These are phyloP conservation scores for Anabas testudineus DNA, from an alignment of 2,797 vertebrate genomes.

Conservation along the genomic window DNA sequence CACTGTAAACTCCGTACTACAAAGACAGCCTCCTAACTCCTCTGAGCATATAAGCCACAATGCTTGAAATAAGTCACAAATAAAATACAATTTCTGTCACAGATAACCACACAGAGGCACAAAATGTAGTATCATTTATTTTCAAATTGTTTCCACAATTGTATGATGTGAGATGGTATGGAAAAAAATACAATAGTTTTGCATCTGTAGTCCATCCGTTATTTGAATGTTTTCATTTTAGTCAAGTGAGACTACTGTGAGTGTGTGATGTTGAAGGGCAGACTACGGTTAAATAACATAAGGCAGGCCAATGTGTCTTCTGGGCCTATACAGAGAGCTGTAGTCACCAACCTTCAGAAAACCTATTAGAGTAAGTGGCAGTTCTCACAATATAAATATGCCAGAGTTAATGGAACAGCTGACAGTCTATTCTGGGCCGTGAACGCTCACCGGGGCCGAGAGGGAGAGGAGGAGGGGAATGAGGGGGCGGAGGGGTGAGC, in stretches of 20 bases:
- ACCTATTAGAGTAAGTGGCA: slow-evolving; percentile 86
- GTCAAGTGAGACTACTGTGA: slow-evolving; percentile 42
- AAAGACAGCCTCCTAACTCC: slow-evolving; percentile 13
- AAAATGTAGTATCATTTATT: slow-evolving; percentile 19
- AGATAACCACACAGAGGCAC: background rate
- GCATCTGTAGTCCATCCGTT: slow-evolving; percentile 53
- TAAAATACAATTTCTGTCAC: background rate
- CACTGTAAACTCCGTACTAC: slow-evolving; percentile 16
- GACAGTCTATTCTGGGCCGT: slow-evolving; percentile 81
- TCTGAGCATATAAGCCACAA: slow-evolving; percentile 23
- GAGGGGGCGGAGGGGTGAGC: slow-evolving; percentile 2
- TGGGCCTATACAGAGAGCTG: slow-evolving; percentile 38
- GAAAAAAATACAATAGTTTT: slow-evolving; percentile 32
- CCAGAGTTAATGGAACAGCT: slow-evolving; percentile 86
- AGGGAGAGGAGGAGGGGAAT: background rate
- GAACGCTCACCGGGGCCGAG: slow-evolving; percentile 58
- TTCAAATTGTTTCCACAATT: slow-evolving; percentile 8
- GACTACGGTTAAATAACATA: slow-evolving; percentile 63
- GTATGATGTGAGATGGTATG: slow-evolving; percentile 31
- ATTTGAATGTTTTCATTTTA: slow-evolving; percentile 45
- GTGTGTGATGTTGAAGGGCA: slow-evolving; percentile 59
- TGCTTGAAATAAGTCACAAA: background rate
- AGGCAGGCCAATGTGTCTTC: slow-evolving; percentile 53
- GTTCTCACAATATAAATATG: slow-evolving; percentile 86
- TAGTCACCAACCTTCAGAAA: slow-evolving; percentile 76